Percentiles rank a stretch among this genome's conserved stretches.
Evolutionary conservation across 1,140 invertebrate genomes (phyloP).

Genomic region (Bombus vancouverensis): DNA sequence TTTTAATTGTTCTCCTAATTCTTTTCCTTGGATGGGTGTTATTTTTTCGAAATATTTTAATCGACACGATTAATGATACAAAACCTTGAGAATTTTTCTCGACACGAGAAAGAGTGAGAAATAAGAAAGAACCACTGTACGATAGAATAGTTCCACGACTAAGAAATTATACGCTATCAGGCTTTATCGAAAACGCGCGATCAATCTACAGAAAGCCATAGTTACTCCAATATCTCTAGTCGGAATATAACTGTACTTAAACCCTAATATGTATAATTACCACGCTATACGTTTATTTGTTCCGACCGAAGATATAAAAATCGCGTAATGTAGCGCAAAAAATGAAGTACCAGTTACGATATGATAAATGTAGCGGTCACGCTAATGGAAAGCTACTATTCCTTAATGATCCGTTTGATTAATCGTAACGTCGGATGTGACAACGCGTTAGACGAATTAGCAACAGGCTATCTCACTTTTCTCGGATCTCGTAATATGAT

Average conservation of each 20-base stretch:
- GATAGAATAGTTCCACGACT: neutral
- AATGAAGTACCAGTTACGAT: neutral
- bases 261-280: neutral
- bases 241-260: neutral
- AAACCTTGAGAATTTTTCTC: neutral
- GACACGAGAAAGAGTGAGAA: neutral
- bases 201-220: neutral
- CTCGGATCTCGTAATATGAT: constrained; percentile 12
- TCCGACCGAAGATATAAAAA: neutral
- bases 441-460: constrained; percentile 2
- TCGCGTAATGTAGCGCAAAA: neutral
- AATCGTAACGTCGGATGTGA: neutral
- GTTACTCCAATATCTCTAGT: neutral
- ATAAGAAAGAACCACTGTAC: neutral
- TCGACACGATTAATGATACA: too few relatives aligned
- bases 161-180: neutral
- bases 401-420: constrained; percentile 3
- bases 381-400: constrained; percentile 25
- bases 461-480: neutral
- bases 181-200: neutral
- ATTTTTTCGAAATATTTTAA: too few relatives aligned
- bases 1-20: too few relatives aligned
- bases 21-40: too few relatives aligned
- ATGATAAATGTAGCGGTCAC: neutral
- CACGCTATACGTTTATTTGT: neutral